Evolutionary conservation across 2,888 invertebrate genomes (phyloP), one percentile per base, ranked within the genome.

Genomic region (Ametastegia equiseti): DNA sequence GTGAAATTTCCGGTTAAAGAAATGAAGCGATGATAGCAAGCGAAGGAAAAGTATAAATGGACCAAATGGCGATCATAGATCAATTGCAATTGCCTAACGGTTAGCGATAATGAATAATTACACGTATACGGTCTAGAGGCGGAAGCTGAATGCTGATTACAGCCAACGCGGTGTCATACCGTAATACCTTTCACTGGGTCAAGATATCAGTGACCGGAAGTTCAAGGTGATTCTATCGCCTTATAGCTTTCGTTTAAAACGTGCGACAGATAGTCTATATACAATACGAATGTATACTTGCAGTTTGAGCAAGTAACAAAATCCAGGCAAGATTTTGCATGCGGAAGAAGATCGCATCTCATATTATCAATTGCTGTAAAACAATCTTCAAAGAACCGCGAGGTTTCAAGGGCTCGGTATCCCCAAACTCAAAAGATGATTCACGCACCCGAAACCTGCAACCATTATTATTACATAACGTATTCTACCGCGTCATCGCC

Each of bases 121-220:
- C 9, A 63, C 33, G 33, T 63, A 27, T 7, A n/a, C 67, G 67
- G 9, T 13, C 11, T 13, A 11, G 9, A 63, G 39, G 13, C 75
- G 50, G 45, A 75, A 33, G 19, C 75, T 54, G 54, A 75, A 75
- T 54, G 9, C 73, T 75, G 54, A 75, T 75, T 50, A 36, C 36
- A 36, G 54, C 27, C 15, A 30, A 30, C 60, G 39, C 67, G 39
- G 39, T 67, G 39, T 39, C 67, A 67, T 19, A 39, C 67, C 15
- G 15, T 47, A 30, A 19, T 50, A 50, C 75, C 54, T 75, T 75
- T 75, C 75, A 50, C 75, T 75, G 54, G 73, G 75, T 75, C 75
- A 54, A 54, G 75, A 75, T 75, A 75, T 54, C 36, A 36, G 75
- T 75, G 75, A 75, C 75, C 75, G 75, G 75, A 75, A 75, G 75